Evolutionary conservation across 2,797 vertebrate species (phyloP), one percentile per base, ranked within the genome.

Genomic region (Danio kyathit): DNA sequence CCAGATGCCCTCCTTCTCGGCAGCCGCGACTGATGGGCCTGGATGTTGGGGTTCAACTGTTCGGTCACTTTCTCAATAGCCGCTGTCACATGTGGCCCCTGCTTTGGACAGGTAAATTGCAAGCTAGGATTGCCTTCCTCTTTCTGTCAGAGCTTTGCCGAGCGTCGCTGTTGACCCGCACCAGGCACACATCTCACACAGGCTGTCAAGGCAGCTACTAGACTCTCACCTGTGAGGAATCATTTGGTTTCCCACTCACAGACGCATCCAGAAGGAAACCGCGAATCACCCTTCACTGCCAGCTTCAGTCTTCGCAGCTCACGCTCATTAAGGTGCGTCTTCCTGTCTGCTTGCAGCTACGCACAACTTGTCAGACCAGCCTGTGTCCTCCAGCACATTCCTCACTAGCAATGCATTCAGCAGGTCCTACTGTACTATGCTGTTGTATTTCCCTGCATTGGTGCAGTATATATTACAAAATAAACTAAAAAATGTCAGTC

Each of bases 101-200:
- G 64, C 13, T 71, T 73, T 52, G 57, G 77, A 73, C 59, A 73
- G 77, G 38, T 56, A 38, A 79, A 79, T 43, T 44, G 67, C 48
- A 54, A 49, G 17, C 46, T 21, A 16, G 77, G 19, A 72, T 72
- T 74, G 56, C 57, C 14, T 74, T 73, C 6, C 59, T 64, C 67
- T 72, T 44, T 54, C 77, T 80, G 77, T 56, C 69, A 80, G 57
- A 72, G 77, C 49, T 54, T 63, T 44, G 7, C 48, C 1, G 40
- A 51, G 79, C 76, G 2, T 79, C 66, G 5, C 51, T 41, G 14
- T 61, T 79, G 84, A 77, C 80, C 82, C 69, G 38, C 44, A 54
- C 16, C 7, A 61, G 73, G 76, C 70, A 48, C 54, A 69, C 74
- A 13, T 46, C 49, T 69, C 14, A 13, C n/a, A 9, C 44, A 5